Conservation (phyloP, 2,888 invertebrate genomes). For the Cephus nigrinus region DNA sequence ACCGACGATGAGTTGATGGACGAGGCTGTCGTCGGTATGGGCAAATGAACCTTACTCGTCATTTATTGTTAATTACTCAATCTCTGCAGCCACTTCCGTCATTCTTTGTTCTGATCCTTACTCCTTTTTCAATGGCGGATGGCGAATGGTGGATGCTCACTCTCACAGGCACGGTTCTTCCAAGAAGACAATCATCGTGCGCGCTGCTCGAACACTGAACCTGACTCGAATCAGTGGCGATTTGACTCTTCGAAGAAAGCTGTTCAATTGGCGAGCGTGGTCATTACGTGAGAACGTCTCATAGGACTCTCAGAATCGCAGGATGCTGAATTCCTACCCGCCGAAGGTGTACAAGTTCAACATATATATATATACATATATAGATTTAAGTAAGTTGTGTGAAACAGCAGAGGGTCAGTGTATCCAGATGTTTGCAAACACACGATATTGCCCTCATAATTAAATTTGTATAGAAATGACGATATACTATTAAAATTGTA, state of each 20-base stretch:
- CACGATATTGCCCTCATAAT: constrained; percentile 38
- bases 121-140: neutral
- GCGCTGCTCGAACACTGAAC: neutral
- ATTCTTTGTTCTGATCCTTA: neutral
- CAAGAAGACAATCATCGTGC: neutral
- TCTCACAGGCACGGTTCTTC: neutral
- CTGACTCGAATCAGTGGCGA: neutral
- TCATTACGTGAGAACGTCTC: neutral
- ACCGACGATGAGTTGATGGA: constrained; percentile 93
- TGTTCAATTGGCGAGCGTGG: neutral
- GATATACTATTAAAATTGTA: constrained; percentile 6
- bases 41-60: constrained; percentile 72
- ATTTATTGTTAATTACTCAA: constrained; percentile 29
- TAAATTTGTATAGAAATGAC: constrained; percentile 53
- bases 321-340: neutral
- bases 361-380: constrained; percentile 35
- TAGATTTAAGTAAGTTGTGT: neutral
- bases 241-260: neutral
- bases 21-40: constrained; percentile 83
- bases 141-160: neutral
- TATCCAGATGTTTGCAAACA: neutral
- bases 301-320: neutral
- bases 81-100: constrained; percentile 9
- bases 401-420: neutral
- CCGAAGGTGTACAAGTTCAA: constrained; percentile 32